Percentiles rank a stretch among this genome's conserved stretches.
Evolutionary conservation across 2,888 invertebrate species (phyloP).

Genomic region (Epirrhoe tristata): DNA sequence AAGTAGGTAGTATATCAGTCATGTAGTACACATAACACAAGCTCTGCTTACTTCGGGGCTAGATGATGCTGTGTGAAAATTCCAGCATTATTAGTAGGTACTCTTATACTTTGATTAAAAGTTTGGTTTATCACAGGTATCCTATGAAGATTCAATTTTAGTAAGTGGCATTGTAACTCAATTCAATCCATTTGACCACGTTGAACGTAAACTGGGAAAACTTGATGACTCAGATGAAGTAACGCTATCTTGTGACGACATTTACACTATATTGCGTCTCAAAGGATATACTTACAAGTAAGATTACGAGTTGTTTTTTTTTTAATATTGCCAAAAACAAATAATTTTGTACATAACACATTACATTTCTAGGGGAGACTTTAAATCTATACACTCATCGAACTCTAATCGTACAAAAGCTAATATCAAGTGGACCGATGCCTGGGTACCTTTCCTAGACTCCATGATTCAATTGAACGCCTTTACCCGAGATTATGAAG

Average conservation of each 20-base stretch:
- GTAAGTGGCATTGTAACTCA: conserved; percentile 46
- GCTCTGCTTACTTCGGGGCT: too few species aligned
- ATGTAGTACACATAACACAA: too few species aligned
- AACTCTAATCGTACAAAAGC: conserved; percentile 45
- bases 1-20: too few species aligned
- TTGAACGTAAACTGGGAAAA: conserved; percentile 23
- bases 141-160: conserved; percentile 42
- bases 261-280: conserved; percentile 51
- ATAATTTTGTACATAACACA: background rate
- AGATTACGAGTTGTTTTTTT: conserved; percentile 26
- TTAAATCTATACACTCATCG: conserved; percentile 49
- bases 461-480: conserved; percentile 52
- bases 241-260: conserved; percentile 44
- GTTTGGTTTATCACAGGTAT: conserved; percentile 44
- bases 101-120: background rate
- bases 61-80: too few species aligned
- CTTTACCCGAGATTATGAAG: conserved; percentile 47
- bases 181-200: conserved; percentile 9
- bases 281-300: conserved; percentile 53
- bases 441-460: conserved; percentile 55
- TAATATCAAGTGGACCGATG: conserved; percentile 48
- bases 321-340: too few species aligned
- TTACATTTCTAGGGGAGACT: conserved; percentile 48
- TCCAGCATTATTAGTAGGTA: too few species aligned
- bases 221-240: conserved; percentile 37